Conservation (phyloP, 2,113 vertebrate genomes). For the Erinaceus europaeus region DNA sequence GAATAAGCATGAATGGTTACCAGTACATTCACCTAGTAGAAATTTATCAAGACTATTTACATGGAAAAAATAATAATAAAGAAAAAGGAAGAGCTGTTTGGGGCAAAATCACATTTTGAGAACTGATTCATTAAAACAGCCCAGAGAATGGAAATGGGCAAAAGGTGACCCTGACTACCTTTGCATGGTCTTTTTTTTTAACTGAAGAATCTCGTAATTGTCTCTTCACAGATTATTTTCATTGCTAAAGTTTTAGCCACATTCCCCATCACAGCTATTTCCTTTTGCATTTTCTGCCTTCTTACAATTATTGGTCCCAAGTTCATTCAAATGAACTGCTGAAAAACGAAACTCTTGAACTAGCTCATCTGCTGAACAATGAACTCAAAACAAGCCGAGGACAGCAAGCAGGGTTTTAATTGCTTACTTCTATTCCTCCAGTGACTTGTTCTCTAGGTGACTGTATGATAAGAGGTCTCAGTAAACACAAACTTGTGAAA, state of each 20-base stretch:
- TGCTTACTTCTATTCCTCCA: constrained; percentile 76
- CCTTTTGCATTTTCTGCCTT: constrained; percentile 11
- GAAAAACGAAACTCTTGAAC: constrained; percentile 69
- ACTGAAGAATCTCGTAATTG: not conserved
- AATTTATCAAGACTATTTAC: not conserved
- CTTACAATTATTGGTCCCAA: constrained; percentile 66
- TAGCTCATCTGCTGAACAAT: constrained; percentile 76
- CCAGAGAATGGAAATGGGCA: not conserved
- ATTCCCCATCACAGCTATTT: constrained; percentile 20
- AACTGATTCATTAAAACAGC: not conserved
- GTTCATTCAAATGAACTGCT: constrained; percentile 69
- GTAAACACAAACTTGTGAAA: constrained; percentile 51
- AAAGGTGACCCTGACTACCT: not conserved
- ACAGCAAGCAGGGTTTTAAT: constrained; percentile 76
- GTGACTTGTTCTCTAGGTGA: constrained; percentile 61
- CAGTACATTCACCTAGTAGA: not conserved
- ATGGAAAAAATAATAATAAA: constrained; percentile 32
- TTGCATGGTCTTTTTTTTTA: not conserved
- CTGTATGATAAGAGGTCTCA: constrained; percentile 55
- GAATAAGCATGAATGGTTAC: not conserved
- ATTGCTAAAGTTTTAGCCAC: not conserved
- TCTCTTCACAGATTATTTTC: constrained; percentile 7
- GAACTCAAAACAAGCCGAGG: constrained; percentile 74
- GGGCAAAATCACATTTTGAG: not conserved
- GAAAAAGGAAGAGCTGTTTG: not conserved